These are phyloP conservation scores for Erebia aethiops DNA, from an alignment of 2,888 invertebrate genomes.

Conservation along the genomic window DNA sequence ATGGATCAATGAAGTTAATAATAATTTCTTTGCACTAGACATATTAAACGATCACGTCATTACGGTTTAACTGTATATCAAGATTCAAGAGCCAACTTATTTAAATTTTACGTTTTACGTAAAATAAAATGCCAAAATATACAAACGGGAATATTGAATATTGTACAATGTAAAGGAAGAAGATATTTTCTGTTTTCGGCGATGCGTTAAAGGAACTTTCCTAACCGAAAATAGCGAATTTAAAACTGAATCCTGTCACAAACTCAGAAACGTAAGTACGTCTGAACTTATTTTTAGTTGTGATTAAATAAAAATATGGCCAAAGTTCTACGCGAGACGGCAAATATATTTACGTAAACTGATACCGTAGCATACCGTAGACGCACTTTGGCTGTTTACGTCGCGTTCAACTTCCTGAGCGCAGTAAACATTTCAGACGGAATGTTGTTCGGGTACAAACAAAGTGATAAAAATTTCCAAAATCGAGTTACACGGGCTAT, in stretches of 20 bases:
- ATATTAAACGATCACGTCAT: no score
- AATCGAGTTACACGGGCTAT: slow-evolving; percentile 67
- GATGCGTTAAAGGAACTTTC: slow-evolving; percentile 12
- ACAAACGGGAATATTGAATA: background rate
- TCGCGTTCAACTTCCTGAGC: slow-evolving; percentile 45
- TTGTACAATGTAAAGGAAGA: slow-evolving; percentile 2
- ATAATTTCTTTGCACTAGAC: no score
- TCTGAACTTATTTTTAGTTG: slow-evolving; percentile 38
- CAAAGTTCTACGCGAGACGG: slow-evolving; percentile 35
- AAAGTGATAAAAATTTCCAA: slow-evolving; percentile 57
- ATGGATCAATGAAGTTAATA: no score
- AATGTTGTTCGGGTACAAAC: slow-evolving; percentile 51
- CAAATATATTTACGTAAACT: slow-evolving; percentile 39
- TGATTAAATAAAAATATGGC: slow-evolving; percentile 41
- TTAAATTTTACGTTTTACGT: no score
- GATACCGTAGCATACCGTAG: slow-evolving; percentile 36
- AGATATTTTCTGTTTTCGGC: slow-evolving; percentile 5
- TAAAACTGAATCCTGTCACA: slow-evolving; percentile 24
- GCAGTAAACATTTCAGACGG: slow-evolving; percentile 42
- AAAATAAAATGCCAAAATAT: no score
- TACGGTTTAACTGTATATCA: no score
- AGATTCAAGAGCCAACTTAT: no score
- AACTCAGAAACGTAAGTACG: slow-evolving; percentile 19
- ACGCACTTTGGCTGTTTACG: slow-evolving; percentile 48
- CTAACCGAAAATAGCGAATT: slow-evolving; percentile 19